These are phyloP conservation scores for Myxocyprinus asiaticus DNA, from an alignment of 2,113 vertebrate species.

Conservation along the genomic window DNA sequence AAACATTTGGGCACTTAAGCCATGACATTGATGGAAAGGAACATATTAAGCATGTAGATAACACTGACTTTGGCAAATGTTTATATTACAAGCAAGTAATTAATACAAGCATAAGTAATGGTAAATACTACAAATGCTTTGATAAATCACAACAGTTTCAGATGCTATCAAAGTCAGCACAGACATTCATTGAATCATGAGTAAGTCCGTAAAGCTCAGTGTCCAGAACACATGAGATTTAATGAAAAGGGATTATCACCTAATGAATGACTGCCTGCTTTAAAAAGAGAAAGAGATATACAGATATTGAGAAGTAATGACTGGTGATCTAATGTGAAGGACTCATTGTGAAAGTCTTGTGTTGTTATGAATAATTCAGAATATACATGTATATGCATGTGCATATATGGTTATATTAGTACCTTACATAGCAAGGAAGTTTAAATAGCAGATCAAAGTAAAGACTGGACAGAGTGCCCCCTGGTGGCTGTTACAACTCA, in stretches of 20 bases:
- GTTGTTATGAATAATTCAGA: no score
- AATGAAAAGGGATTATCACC: not conserved
- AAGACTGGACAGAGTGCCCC: not conserved
- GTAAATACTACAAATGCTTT: not conserved
- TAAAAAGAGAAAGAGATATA: constrained; percentile 6
- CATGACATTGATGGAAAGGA: not conserved
- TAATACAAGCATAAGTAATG: not conserved
- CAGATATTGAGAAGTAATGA: no score
- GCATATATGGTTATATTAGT: not conserved
- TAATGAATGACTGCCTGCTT: not conserved
- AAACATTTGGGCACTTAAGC: not conserved
- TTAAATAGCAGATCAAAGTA: no score
- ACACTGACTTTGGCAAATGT: not conserved
- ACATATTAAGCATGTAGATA: not conserved
- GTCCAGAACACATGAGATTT: not conserved
- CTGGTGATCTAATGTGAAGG: no score
- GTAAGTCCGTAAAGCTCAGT: not conserved
- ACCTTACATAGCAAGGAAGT: no score
- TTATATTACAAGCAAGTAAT: not conserved
- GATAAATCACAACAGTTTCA: not conserved
- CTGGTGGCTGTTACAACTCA: not conserved
- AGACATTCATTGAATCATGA: not conserved
- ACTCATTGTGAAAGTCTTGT: no score
- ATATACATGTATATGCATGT: not conserved
- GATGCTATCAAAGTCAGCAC: not conserved